phyloP scores from a whole-genome alignment of 2,113 vertebrate genomes.

The Sinocyclocheilus rhinocerous region DNA sequence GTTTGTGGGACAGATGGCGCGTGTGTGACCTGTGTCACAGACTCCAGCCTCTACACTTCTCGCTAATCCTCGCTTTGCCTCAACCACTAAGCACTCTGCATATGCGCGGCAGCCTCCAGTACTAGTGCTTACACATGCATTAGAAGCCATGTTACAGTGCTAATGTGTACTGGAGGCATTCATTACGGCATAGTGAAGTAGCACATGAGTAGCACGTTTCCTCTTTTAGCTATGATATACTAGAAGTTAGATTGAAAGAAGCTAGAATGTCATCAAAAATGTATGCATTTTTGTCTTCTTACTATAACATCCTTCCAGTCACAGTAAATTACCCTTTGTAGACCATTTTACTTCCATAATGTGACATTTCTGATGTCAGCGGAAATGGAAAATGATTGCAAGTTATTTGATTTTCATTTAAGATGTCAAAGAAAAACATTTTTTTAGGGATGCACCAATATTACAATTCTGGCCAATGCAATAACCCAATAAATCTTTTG shows the following conservation, averaged over 20 bases:
- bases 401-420: background rate
- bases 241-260: background rate
- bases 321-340: background rate
- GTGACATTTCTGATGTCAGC: background rate
- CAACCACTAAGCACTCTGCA: constrained; percentile 33
- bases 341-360: background rate
- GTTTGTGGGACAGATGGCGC: constrained; percentile 75
- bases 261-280: background rate
- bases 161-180: constrained; percentile 22
- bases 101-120: constrained; percentile 1
- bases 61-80: constrained; percentile 49
- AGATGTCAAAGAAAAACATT: too few relatives aligned
- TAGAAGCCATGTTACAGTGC: background rate
- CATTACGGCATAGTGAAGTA: background rate
- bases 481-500: too few relatives aligned
- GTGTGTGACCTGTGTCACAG: constrained; percentile 40
- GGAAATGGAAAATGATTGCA: background rate
- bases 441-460: too few relatives aligned
- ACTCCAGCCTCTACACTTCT: constrained; percentile 42
- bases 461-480: too few relatives aligned
- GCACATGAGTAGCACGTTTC: background rate
- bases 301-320: background rate
- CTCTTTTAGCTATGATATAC: background rate
- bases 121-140: constrained; percentile 14
- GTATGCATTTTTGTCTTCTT: background rate